These are phyloP conservation scores for Andrena praecox DNA, from an alignment of 2,888 invertebrate genomes.

Conservation along the genomic window DNA sequence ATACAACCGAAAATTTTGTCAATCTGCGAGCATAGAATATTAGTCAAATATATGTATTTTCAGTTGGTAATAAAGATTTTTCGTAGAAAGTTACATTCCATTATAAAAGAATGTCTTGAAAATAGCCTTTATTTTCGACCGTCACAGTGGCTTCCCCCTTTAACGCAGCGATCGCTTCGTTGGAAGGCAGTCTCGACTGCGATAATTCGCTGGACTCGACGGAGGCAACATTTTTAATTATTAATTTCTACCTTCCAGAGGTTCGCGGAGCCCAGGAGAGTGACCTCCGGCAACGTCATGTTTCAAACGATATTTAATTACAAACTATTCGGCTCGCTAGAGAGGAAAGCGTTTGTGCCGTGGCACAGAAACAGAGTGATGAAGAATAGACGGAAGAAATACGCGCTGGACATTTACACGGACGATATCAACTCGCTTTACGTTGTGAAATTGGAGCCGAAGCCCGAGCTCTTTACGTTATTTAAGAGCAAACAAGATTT, in stretches of 20 bases:
- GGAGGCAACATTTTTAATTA: background rate
- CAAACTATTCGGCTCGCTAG: conserved; percentile 86
- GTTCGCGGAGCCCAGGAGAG: background rate
- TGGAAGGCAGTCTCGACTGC: too few species aligned
- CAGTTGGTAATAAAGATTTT: too few species aligned
- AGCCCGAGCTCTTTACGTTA: conserved; percentile 85
- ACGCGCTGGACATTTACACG: too few species aligned
- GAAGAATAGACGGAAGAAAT: accelerated
- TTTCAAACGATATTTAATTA: conserved; percentile 90
- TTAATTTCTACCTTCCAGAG: conserved; percentile 45
- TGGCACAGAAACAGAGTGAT: conserved; percentile 84
- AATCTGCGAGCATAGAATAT: too few species aligned
- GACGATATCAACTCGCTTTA: conserved; percentile 84
- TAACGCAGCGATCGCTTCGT: too few species aligned
- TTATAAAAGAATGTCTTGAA: too few species aligned
- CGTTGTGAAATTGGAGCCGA: conserved; percentile 89
- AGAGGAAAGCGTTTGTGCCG: conserved; percentile 88
- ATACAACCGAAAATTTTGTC: too few species aligned
- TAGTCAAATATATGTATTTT: too few species aligned
- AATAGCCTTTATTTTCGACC: too few species aligned
- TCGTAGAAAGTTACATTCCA: too few species aligned
- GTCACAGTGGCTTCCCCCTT: too few species aligned
- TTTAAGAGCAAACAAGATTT: conserved; percentile 85
- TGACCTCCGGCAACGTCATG: conserved; percentile 83
- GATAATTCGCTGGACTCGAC: background rate